These are phyloP conservation scores for Oryzaephilus surinamensis DNA, from an alignment of 1,140 invertebrate species.

Conservation along the genomic window DNA sequence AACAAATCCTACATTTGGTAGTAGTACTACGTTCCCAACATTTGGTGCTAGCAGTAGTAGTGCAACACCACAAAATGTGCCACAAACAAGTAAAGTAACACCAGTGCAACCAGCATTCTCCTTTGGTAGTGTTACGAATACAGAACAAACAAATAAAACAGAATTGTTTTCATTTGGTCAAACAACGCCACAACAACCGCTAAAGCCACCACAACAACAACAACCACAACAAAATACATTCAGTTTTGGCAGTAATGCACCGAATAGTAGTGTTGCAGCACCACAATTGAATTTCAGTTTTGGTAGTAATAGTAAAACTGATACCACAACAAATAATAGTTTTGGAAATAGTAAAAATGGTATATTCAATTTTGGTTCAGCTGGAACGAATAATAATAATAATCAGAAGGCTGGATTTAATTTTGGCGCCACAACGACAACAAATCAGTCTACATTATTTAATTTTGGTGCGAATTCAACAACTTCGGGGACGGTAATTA, in stretches of 20 bases:
- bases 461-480: conserved; percentile 24
- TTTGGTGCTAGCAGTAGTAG: neutral
- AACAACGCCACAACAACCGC: too few species aligned
- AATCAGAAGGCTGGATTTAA: conserved; percentile 24
- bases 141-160: neutral
- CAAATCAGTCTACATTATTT: conserved; percentile 10
- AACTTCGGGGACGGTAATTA: too few species aligned
- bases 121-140: neutral
- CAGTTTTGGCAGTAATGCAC: neutral
- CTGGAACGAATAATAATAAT: conserved; percentile 12
- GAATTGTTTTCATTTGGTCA: too few species aligned
- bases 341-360: conserved; percentile 14
- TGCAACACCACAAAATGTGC: neutral
- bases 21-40: neutral
- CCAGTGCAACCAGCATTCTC: neutral
- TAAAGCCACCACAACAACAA: too few species aligned
- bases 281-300: neutral
- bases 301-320: conserved; percentile 4
- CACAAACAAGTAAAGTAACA: neutral
- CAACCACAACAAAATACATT: neutral
- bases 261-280: neutral
- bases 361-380: conserved; percentile 27
- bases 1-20: too few species aligned
- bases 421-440: conserved; percentile 21
- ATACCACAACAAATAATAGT: conserved; percentile 1